Base-by-base conservation (phyloP, 2,888 invertebrate genomes). In the Sericinus montela region DNA sequence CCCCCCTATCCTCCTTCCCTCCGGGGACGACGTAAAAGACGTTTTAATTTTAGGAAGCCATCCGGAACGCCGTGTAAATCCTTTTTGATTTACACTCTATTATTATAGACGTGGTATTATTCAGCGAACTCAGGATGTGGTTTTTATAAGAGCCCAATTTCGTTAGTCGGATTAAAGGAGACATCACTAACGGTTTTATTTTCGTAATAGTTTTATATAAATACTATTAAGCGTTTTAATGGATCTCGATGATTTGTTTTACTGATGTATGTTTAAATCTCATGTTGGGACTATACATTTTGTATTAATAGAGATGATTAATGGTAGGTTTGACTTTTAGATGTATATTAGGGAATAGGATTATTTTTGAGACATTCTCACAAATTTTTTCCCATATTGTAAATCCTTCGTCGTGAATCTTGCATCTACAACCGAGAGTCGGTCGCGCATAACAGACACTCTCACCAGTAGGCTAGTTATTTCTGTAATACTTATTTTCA, bases 31-130 rank as follows among this genome's bases (percentile, higher is more conserved):
- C 63, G 63, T 63, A 59, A 65, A 63, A 69, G 60, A 62, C 68
- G 65, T 70, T 75, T 75, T 74, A 75, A 78, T 79, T 79, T 73
- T 62, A 68, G 69, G 65, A 61, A 63, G 74, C 69, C 67, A 65
- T 69, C 67, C 69, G 65, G 36, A 23, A 29, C 28, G 53, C 56
- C 57, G 49, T 62, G 64, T 69, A 68, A 69, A 70, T 71, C 64
- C 65, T 64, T 65, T 74, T 72, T 76, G 73, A 76, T 75, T 75
- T 72, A 75, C 60, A 48, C 51, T 59, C 67, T 76, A 75, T 81
- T 80, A 79, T 76, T 72, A 66, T 67, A 74, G 74, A 62, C 72
- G 74, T 23, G 29, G 35, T 43, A 19, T 40, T 47, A 28, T 19
- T 28, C 62, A 13, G 14, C 51, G 57, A 52, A 51, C 63, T 67